These are phyloP conservation scores for Danionella dracula DNA, from an alignment of 2,797 vertebrate genomes.

Conservation along the genomic window DNA sequence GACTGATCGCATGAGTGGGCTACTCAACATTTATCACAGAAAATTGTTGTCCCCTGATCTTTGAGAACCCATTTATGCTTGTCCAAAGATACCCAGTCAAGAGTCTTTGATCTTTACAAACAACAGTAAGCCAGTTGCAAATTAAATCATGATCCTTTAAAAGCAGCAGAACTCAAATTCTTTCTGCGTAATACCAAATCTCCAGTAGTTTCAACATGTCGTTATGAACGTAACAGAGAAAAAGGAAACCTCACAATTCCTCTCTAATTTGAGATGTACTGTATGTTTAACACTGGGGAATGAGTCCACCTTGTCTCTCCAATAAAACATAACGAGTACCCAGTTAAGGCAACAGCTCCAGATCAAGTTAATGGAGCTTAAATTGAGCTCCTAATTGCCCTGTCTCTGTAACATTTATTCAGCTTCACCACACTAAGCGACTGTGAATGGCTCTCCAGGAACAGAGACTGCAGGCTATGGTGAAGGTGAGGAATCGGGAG, in stretches of 20 bases:
- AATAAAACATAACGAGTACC: slow-evolving; percentile 50
- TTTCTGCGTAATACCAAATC: not conserved
- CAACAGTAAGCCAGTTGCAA: not conserved
- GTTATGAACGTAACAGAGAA: slow-evolving; percentile 14
- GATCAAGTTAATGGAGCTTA: slow-evolving; percentile 93
- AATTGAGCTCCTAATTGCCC: slow-evolving; percentile 91
- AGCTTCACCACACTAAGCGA: slow-evolving; percentile 89
- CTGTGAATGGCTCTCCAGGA: slow-evolving; percentile 85
- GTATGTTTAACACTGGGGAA: slow-evolving; percentile 42
- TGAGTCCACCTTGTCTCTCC: slow-evolving; percentile 43
- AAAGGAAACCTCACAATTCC: slow-evolving; percentile 27
- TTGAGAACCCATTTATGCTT: slow-evolving; percentile 13
- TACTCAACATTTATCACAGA: slow-evolving; percentile 34
- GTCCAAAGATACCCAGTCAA: slow-evolving; percentile 32
- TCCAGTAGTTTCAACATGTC: slow-evolving; percentile 21
- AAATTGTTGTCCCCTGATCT: slow-evolving; percentile 36
- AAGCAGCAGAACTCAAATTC: too few species aligned
- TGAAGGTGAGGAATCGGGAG: too few species aligned
- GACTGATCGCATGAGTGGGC: slow-evolving; percentile 37
- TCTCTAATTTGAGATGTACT: slow-evolving; percentile 43
- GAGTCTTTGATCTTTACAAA: not conserved
- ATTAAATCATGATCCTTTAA: too few species aligned
- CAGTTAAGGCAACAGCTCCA: slow-evolving; percentile 72
- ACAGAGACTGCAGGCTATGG: slow-evolving; percentile 18
- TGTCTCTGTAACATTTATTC: slow-evolving; percentile 92